Base-by-base conservation (phyloP, 2,113 vertebrate genomes). In the Theristicus caerulescens region DNA sequence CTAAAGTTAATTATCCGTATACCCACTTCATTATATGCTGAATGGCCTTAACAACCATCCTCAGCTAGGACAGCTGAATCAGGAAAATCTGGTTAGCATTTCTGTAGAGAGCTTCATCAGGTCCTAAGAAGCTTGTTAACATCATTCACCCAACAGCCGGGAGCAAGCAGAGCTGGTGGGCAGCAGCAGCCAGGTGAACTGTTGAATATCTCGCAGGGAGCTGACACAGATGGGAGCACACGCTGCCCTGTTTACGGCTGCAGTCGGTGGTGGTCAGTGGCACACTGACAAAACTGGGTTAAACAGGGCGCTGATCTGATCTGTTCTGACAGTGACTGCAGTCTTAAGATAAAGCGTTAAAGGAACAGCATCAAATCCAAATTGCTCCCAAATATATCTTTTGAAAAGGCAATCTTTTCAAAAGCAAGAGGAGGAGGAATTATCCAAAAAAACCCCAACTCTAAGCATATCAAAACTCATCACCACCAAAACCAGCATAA, bases 81-180 rank as follows among this genome's bases (percentile, higher is more conserved):
- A 36, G 55, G 57, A 74, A 21, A 87, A 51, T 20, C 36, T 16
- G 49, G 32, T 49, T 14, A 79, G 29, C 29, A 24, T 67, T 49
- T 52, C 69, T 29, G 2, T 6, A 21, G 44, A 6, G 47, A 76
- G 17, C 31, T 51, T n/a, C 21, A 22, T 21, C 44, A 27, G 36
- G 16, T 36, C 24, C 49, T 6, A 21, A 42, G 69, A 17, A 90
- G 62, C 27, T 64, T 13, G 16, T 21, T 6, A 19, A 2, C 16
- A 64, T 7, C 2, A 2, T 1, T 17, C 1, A 2, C 11, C 11
- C 20, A 18, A 7, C 8, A 27, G 17, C 1, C 1, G 3, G 2
- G 5, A n/a, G 26, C 29, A 40, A 83, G 79, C 64, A 40, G 71
- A 58, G 88, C 65, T 54, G 72, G 85, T 3, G 13, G 61, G 82